Percentiles rank a stretch among this genome's conserved stretches.
Conservation (phyloP, 2,113 vertebrate species). For the Heteronetta atricapilla region DNA sequence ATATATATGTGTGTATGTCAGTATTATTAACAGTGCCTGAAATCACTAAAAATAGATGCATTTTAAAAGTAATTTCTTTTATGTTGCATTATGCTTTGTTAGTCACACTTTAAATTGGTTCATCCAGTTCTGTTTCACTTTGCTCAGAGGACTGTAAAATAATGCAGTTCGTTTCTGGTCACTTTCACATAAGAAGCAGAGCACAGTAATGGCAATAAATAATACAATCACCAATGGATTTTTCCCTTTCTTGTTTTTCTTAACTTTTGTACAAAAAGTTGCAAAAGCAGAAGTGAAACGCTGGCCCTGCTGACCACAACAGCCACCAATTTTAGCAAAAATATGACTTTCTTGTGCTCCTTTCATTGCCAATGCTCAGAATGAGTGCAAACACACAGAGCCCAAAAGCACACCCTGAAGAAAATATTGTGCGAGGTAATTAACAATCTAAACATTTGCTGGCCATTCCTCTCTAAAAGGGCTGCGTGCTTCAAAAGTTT, state of each 20-base stretch:
- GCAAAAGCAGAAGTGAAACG: neutral
- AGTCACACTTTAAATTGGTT: neutral
- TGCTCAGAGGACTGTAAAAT: neutral
- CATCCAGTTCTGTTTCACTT: neutral
- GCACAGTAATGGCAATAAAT: neutral
- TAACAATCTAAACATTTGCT: neutral
- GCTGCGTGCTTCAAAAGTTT: neutral
- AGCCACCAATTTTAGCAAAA: neutral
- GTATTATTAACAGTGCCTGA: neutral
- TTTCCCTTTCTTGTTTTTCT: neutral
- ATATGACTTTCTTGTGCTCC: neutral
- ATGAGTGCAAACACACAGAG: neutral
- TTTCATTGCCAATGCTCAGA: neutral
- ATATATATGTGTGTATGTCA: neutral
- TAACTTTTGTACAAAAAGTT: neutral
- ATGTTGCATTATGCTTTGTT: neutral
- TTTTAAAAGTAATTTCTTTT: slow-evolving; percentile 12
- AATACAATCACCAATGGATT: neutral
- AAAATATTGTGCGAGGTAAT: neutral
- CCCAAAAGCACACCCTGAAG: neutral
- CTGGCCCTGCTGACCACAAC: neutral
- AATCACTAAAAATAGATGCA: slow-evolving; percentile 7
- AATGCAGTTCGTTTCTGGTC: neutral
- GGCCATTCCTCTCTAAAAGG: neutral
- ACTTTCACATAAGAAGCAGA: neutral